Conservation (phyloP, 2,888 invertebrate genomes). For the Luperina nickerlii region DNA sequence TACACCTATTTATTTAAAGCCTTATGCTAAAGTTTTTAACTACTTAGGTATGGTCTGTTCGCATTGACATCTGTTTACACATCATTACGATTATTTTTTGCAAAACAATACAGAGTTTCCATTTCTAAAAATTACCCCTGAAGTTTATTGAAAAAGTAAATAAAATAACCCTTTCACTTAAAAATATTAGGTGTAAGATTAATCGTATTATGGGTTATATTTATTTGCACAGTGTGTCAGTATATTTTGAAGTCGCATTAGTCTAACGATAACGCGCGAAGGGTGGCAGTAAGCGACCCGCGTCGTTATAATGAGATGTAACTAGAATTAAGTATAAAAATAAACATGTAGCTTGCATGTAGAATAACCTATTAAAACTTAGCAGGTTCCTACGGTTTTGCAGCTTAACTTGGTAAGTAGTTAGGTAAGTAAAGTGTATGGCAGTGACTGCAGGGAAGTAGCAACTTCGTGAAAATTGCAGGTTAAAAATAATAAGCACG, state of each 20-base stretch:
- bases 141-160: neutral
- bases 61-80: neutral
- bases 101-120: no score
- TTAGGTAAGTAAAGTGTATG: conserved; percentile 33
- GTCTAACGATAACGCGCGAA: conserved; percentile 8
- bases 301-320: conserved; percentile 58
- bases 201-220: neutral
- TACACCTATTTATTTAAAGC: neutral
- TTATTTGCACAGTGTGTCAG: conserved; percentile 31
- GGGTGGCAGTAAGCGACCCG: conserved; percentile 52
- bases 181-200: neutral
- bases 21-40: neutral
- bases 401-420: conserved; percentile 49
- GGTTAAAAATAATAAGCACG: neutral
- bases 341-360: conserved; percentile 52
- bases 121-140: neutral
- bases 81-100: neutral
- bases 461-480: conserved; percentile 6
- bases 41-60: neutral
- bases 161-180: neutral
- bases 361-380: conserved; percentile 45
- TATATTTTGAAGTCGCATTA: conserved; percentile 20
- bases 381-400: conserved; percentile 22
- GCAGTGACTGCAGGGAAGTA: conserved; percentile 13
- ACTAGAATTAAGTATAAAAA: conserved; percentile 52